phyloP scores from a whole-genome alignment of 1,140 invertebrate genomes.

The Popillia japonica region DNA sequence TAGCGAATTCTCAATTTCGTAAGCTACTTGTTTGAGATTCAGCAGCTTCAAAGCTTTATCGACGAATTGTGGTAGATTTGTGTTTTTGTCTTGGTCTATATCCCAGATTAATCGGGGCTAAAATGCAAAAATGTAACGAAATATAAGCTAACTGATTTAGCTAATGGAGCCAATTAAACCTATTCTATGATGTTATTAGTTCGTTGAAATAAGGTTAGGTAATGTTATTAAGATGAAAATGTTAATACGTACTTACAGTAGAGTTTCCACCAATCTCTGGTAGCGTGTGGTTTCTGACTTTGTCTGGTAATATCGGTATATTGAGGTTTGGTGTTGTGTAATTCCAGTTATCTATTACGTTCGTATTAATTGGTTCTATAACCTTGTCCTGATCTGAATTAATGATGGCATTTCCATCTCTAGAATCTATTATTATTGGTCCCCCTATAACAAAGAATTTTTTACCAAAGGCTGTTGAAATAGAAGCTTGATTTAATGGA shows the following conservation, averaged over 20 bases:
- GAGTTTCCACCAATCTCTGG: conserved; percentile 51
- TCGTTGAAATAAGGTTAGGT: background rate
- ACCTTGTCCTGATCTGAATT: background rate
- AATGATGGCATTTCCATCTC: background rate
- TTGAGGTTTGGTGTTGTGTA: conserved; percentile 54
- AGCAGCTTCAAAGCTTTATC: conserved; percentile 83
- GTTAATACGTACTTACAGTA: conserved; percentile 57
- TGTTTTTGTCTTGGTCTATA: conserved; percentile 70
- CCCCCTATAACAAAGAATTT: background rate
- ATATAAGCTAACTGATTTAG: background rate
- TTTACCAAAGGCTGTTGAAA: no score
- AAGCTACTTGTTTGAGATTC: conserved; percentile 83
- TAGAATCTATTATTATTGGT: conserved; percentile 4
- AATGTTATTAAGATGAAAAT: background rate
- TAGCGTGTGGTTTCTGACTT: conserved; percentile 55
- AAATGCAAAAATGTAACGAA: conserved; percentile 18
- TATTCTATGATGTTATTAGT: background rate
- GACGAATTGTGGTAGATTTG: conserved; percentile 78
- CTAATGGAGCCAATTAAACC: background rate
- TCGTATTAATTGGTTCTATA: conserved; percentile 42
- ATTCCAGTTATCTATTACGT: conserved; percentile 53
- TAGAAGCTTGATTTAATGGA: no score
- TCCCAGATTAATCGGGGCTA: conserved; percentile 72
- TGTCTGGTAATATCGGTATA: conserved; percentile 50
- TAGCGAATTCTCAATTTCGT: conserved; percentile 87